Percentiles rank a stretch among this genome's conserved stretches.
These are phyloP conservation scores for Chironomus tepperi DNA, from an alignment of 1,140 invertebrate species.

Conservation along the genomic window DNA sequence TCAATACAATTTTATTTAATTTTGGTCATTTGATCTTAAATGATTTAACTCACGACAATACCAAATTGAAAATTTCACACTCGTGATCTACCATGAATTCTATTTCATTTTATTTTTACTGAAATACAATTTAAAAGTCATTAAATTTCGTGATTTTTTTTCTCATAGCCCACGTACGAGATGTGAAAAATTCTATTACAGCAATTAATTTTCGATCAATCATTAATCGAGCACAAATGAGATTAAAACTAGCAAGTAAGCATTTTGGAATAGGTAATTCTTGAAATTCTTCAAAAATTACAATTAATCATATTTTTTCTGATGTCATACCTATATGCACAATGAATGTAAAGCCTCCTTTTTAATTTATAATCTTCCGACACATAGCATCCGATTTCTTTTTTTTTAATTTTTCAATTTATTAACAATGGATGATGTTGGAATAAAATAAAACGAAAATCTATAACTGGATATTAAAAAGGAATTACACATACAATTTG, in stretches of 20 bases:
- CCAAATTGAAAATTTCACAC: background rate
- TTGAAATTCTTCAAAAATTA: background rate
- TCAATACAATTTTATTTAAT: too few relatives aligned
- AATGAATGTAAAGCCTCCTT: background rate
- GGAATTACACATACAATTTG: too few relatives aligned
- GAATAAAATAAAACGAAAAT: too few relatives aligned
- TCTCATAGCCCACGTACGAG: background rate
- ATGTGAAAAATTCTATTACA: background rate
- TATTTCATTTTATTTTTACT: too few relatives aligned
- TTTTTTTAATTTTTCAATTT: background rate
- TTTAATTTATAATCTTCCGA: background rate
- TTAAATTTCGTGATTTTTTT: background rate
- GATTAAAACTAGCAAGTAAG: background rate
- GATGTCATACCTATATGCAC: background rate
- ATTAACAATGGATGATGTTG: too few relatives aligned
- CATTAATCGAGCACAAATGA: background rate
- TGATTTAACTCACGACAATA: background rate
- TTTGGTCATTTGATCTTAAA: too few relatives aligned
- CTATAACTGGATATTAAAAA: too few relatives aligned
- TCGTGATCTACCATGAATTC: background rate
- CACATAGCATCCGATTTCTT: background rate
- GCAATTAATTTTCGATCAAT: conserved; percentile 19
- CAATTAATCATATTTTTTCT: conserved; percentile 20
- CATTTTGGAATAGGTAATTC: background rate
- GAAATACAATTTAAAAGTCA: background rate